Evolutionary conservation across 2,888 invertebrate species (phyloP), one percentile per base, ranked within the genome.

Genomic region (Mylabris sibirica): DNA sequence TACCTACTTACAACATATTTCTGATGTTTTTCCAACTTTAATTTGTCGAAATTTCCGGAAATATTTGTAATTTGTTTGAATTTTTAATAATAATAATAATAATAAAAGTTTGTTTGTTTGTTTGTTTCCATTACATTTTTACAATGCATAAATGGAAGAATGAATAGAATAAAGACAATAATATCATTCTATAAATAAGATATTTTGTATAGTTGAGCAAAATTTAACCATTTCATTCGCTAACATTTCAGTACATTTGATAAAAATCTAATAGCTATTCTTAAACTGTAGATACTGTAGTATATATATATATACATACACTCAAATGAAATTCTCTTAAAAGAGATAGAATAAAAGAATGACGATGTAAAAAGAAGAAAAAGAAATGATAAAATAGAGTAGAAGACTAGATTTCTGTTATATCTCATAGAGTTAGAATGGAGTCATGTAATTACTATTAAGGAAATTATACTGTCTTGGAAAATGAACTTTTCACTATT

Each of bases 401-500:
- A 44, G 17, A 49, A 12, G 53, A 53, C 53, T 53, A 22, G 11
- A 53, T 53, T 20, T 22, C 22, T 12, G 20, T 22, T 53, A 53
- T 22, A 12, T 53, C n/a, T 44, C 22, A 11, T 12, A 53, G 3
- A 11, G 17, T 49, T 53, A 22, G 22, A 53, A 22, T 53, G 11
- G 53, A 53, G 17, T 53, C 53, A 22, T 53, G 11, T 53, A 53
- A 53, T 53, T 53, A 53, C 53, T 53, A 53, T 53, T 6, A 53
- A 53, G 53, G 53, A 53, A 53, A 53, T 53, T 53, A 22, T 3
- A 53, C 22, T 53, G 53, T 53, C 53, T 69, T 65, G 59, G 63
- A 70, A 69, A 72, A 73, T 68, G 67, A 66, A 69, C 20, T 53
- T 11, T 53, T 4, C 11, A 20, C 8, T 22, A 53, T 53, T 53